Base-by-base conservation (phyloP, 2,797 vertebrate species). In the Sparus aurata region DNA sequence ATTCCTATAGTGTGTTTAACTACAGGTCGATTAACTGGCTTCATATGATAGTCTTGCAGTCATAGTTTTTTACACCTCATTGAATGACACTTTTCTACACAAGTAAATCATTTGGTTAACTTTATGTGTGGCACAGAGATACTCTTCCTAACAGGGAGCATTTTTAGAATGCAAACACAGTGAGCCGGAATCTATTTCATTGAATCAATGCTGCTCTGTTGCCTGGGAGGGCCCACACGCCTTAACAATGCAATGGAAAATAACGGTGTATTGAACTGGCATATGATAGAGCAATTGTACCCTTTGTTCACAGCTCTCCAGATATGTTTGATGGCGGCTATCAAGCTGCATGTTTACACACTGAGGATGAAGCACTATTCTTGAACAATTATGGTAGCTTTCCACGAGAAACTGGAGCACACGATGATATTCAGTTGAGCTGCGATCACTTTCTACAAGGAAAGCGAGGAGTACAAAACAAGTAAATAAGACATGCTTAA, bases 401-500 rank as follows among this genome's bases (percentile, higher is more conserved):
- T 73, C 22, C 34, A 38, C 41, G 22, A 74, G 60, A 86, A 83
- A 76, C 41, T 22, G 45, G 76, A 84, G 57, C 80, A 53, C 55
- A 41, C 50, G 57, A 68, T 82, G 79, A 50, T 57, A 4, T 55
- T 60, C 67, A 46, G 66, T 27, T 79, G 74, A 84, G 78, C 82
- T 17, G 63, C 0, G 76, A 85, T 88, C 84, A 85, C 83, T 74
- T 85, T 87, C 81, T 57, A 27, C 49, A 73, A 66, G 75, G 79
- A 87, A 84, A 91, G 80, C 80, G 67, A 90, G 68, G 75, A 82
- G 85, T 65, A 61, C 47, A 87, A 91, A 92, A 93, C 85, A 91
- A 91, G 89, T 85, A 87, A 90, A 90, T 91, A 91, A 90, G 87
- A 91, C 64, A 2, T 53, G 88, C 87, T 88, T 90, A 87, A 87